phyloP scores from a whole-genome alignment of 2,797 vertebrate species.

The Harpagifer antarcticus region DNA sequence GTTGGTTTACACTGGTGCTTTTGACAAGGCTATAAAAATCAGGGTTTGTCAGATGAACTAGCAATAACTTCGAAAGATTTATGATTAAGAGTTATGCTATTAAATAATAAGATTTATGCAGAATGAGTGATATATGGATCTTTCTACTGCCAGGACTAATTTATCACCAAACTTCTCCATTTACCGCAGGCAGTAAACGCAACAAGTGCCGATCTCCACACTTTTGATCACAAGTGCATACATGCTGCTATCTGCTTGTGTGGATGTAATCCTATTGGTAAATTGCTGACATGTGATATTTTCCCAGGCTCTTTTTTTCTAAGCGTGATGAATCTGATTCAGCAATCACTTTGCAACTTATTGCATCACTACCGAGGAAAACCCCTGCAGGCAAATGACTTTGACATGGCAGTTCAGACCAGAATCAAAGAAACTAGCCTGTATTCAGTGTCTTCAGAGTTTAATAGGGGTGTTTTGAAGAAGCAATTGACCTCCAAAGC shows the following conservation, averaged over 20 bases:
- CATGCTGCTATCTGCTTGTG: slow-evolving; percentile 1
- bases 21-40: slow-evolving; percentile 49
- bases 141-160: slow-evolving; percentile 31
- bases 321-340: slow-evolving; percentile 33
- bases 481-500: slow-evolving; percentile 71
- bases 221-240: slow-evolving; percentile 10
- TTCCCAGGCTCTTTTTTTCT: slow-evolving; percentile 14
- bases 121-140: slow-evolving; percentile 53
- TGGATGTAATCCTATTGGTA: slow-evolving; percentile 23
- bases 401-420: slow-evolving; percentile 42
- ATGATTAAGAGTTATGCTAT: neutral
- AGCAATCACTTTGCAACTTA: slow-evolving; percentile 40
- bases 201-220: slow-evolving; percentile 36
- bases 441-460: slow-evolving; percentile 47
- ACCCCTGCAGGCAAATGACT: slow-evolving; percentile 48
- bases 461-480: slow-evolving; percentile 69
- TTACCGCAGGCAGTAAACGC: slow-evolving; percentile 12
- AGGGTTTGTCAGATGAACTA: slow-evolving; percentile 54
- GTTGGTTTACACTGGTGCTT: slow-evolving; percentile 25
- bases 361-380: slow-evolving; percentile 57
- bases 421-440: slow-evolving; percentile 56
- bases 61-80: slow-evolving; percentile 57
- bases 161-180: slow-evolving; percentile 9
- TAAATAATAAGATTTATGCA: slow-evolving; percentile 20
- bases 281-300: slow-evolving; percentile 24